Conservation (phyloP, 2,797 vertebrate species). For the Forpus xanthops region DNA sequence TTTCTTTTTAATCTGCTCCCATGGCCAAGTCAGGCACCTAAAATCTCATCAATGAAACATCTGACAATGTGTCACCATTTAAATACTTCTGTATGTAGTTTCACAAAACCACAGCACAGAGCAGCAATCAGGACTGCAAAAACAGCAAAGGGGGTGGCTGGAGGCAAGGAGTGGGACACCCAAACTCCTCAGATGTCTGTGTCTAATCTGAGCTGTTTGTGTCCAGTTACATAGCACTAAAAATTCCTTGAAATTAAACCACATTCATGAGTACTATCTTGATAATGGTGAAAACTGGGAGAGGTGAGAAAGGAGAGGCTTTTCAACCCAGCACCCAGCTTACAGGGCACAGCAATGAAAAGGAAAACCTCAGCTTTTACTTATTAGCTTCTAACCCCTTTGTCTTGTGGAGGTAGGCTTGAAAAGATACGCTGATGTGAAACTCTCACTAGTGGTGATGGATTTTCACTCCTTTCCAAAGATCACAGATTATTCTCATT, state of each 20-base stretch:
- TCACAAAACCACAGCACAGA: background rate
- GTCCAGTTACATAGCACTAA: background rate
- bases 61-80: background rate
- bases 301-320: background rate
- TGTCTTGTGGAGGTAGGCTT: background rate
- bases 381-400: background rate
- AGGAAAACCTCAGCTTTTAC: background rate
- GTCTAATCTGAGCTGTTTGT: background rate
- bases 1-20: background rate
- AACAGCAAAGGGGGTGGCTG: background rate
- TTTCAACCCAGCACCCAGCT: background rate
- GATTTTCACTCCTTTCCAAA: slow-evolving; percentile 19
- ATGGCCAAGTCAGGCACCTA: fast-evolving
- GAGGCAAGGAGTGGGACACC: background rate
- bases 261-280: background rate
- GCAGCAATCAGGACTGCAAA: background rate
- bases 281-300: background rate
- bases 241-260: background rate
- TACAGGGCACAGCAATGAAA: background rate
- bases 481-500: background rate
- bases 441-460: background rate
- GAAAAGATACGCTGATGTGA: background rate
- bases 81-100: background rate
- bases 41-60: background rate
- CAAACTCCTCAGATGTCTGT: background rate